Conservation (phyloP, 2,113 vertebrate species). For the Serinus canaria region DNA sequence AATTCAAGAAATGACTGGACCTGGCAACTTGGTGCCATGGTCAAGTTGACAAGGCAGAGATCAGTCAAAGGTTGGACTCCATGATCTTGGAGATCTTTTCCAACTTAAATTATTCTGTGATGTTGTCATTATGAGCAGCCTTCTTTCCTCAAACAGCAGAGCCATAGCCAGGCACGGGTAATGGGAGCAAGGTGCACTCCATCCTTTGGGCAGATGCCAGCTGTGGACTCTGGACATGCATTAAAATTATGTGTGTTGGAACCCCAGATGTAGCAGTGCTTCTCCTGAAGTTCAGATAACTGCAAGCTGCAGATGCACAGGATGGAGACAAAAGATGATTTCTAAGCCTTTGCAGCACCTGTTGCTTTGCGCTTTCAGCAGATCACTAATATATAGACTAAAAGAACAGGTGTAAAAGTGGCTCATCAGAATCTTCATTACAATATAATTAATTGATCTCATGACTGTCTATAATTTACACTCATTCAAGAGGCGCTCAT, state of each 20-base stretch:
- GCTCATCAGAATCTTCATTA: neutral
- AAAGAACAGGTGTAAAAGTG: neutral
- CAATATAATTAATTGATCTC: neutral
- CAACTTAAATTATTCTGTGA: neutral
- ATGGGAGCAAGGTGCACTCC: neutral
- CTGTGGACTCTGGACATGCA: neutral
- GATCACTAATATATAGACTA: neutral
- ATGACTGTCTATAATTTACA: neutral
- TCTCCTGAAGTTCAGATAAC: neutral
- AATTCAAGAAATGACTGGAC: neutral
- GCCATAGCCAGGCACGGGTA: neutral
- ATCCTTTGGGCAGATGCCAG: neutral
- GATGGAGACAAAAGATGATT: neutral
- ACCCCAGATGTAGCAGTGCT: neutral
- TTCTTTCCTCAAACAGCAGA: neutral
- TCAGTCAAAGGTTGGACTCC: neutral
- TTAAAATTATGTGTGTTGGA: neutral
- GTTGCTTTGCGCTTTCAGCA: neutral
- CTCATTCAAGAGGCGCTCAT: neutral
- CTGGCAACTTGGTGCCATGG: too few relatives aligned
- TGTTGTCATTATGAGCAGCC: neutral
- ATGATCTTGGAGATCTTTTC: neutral
- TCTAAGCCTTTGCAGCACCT: neutral
- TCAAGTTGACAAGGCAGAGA: neutral
- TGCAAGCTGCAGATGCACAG: neutral